Percentiles rank a stretch among this genome's conserved stretches.
Evolutionary conservation across 1,140 invertebrate species (phyloP).

Genomic region (Lucilia sericata): DNA sequence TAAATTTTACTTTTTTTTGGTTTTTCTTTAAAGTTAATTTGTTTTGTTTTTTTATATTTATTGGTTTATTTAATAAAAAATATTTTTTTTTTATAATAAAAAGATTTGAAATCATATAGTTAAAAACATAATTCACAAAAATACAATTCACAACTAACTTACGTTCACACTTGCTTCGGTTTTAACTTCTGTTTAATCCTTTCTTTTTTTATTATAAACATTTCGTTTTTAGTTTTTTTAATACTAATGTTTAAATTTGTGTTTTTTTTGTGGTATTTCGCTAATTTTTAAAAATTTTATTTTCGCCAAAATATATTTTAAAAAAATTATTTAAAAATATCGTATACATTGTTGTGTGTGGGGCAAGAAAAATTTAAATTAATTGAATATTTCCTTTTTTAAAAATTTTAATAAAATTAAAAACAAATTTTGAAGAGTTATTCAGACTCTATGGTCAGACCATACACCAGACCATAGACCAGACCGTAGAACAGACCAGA

Average conservation of each 20-base stretch:
- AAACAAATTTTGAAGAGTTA: background rate
- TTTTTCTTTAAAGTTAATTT: conserved; percentile 28
- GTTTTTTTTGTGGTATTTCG: conserved; percentile 11
- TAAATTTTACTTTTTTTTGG: conserved; percentile 7
- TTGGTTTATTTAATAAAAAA: conserved; percentile 27
- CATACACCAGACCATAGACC: no score
- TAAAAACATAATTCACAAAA: conserved; percentile 56
- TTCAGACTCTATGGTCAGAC: no score
- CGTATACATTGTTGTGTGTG: conserved; percentile 35
- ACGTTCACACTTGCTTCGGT: conserved; percentile 45
- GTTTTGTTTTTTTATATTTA: conserved; percentile 12
- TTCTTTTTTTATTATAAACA: conserved; percentile 25
- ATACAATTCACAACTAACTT: conserved; percentile 68
- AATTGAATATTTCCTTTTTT: conserved; percentile 10
- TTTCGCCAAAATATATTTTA: conserved; percentile 32
- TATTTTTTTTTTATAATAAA: conserved; percentile 44
- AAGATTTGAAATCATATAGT: background rate
- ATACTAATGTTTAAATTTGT: conserved; percentile 27
- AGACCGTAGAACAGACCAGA: no score
- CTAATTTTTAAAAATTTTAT: background rate
- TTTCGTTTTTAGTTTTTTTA: conserved; percentile 17
- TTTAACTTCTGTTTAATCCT: conserved; percentile 33
- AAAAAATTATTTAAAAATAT: conserved; percentile 42
- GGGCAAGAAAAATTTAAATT: conserved; percentile 10
- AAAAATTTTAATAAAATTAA: background rate